Conservation (phyloP, 2,888 invertebrate species). For the Synanthedon vespiformis region DNA sequence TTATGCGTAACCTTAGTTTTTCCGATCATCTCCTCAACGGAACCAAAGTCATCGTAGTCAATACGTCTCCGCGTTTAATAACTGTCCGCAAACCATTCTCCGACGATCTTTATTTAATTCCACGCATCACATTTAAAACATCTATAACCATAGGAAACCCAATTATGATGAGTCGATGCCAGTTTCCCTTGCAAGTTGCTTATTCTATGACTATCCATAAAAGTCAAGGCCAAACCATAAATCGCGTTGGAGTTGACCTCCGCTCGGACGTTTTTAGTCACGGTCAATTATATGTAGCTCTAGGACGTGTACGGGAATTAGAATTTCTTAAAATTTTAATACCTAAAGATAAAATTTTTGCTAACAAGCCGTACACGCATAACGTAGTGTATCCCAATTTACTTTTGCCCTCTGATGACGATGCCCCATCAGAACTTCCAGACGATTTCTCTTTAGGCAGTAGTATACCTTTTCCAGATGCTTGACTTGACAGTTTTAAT, state of each 20-base stretch:
- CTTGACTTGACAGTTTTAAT: too few relatives aligned
- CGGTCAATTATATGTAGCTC: conserved; percentile 5
- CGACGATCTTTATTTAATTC: conserved; percentile 4
- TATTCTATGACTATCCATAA: conserved; percentile 9
- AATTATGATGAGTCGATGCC: conserved; percentile 5
- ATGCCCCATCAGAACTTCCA: too few relatives aligned
- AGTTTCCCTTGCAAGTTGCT: conserved; percentile 6
- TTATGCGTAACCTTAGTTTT: conserved; percentile 7
- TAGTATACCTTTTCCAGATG: too few relatives aligned
- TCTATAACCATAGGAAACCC: not conserved
- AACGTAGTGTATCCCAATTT: not conserved
- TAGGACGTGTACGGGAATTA: conserved; percentile 1
- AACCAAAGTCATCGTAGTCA: conserved; percentile 6
- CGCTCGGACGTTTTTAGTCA: conserved; percentile 6
- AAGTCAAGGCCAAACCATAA: conserved; percentile 7
- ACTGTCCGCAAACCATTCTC: conserved; percentile 4
- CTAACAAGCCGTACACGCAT: not conserved
- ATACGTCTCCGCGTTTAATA: conserved; percentile 4
- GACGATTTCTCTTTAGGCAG: too few relatives aligned
- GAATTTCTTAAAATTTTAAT: not conserved
- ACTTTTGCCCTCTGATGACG: not conserved
- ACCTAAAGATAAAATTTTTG: not conserved
- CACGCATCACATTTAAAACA: conserved; percentile 2
- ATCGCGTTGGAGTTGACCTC: conserved; percentile 6
- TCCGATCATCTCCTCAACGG: conserved; percentile 6